These are phyloP conservation scores for Setophaga petechia DNA, from an alignment of 2,113 vertebrate species.

Conservation along the genomic window DNA sequence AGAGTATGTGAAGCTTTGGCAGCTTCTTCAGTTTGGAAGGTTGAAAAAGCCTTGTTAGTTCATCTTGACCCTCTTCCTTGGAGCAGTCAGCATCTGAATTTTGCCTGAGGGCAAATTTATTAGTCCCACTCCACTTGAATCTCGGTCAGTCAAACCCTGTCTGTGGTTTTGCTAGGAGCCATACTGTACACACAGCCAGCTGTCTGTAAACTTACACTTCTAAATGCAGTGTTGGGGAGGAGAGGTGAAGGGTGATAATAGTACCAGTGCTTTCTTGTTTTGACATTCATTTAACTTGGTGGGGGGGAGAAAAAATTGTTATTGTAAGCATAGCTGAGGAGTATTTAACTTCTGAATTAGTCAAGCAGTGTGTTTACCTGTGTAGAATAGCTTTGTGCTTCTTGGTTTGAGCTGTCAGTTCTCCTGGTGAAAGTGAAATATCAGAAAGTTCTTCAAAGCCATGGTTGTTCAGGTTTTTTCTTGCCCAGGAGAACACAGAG, in stretches of 20 bases:
- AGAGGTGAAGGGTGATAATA: neutral
- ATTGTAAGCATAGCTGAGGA: neutral
- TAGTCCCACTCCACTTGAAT: neutral
- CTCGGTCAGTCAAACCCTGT: neutral
- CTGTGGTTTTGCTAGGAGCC: neutral
- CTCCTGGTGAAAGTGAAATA: neutral
- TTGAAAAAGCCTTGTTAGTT: neutral
- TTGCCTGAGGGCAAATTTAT: neutral
- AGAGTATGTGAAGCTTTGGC: neutral
- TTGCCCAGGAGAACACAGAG: neutral
- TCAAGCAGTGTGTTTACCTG: neutral
- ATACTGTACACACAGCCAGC: neutral
- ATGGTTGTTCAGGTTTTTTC: neutral
- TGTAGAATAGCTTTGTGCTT: neutral
- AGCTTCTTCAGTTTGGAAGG: neutral
- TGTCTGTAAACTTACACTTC: neutral
- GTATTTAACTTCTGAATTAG: neutral
- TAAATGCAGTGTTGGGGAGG: neutral
- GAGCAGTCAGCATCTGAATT: neutral
- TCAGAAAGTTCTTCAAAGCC: slow-evolving; percentile 11
- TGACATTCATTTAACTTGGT: neutral
- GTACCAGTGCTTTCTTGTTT: neutral
- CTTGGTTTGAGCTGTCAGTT: slow-evolving; percentile 13
- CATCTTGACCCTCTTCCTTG: neutral
- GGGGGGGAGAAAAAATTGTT: neutral